Base-by-base conservation (phyloP, 2,113 vertebrate species). In the Colossoma macropomum region DNA sequence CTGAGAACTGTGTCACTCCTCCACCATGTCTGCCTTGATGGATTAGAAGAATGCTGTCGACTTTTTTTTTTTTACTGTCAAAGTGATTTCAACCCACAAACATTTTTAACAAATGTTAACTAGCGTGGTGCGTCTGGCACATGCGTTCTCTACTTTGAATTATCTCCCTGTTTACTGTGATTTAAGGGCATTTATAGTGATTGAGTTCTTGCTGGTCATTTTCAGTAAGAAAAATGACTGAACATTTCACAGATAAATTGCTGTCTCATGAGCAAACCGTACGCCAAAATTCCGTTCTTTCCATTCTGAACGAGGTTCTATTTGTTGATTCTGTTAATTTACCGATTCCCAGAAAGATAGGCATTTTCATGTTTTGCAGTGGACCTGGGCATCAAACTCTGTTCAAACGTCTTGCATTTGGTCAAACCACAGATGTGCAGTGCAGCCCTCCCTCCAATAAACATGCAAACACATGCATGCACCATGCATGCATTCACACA, bases 321-420 rank as follows among this genome's bases (percentile, higher is more conserved):
- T 50, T 75, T 54, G 38, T 82, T 68, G 68, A 56, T 85, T 69
- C 52, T 74, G 56, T 82, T n/a, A 78, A 71, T 86, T 77, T 84
- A 79, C 82, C 76, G 66, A 77, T 85, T 89, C 38, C 48, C 54
- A 81, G 32, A 77, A 32, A 11, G 41, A 9, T 45, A 11, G 1
- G 41, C 10, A 45, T 45, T 45, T 77, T 32, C 27, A n/a, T 45
- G 27, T 48, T 81, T 56, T 82, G 68, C 30, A n/a, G 62, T 87
- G 48, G 65, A 76, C 32, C 48, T 52, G 3, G 11, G 23, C 11
- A 30, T 38, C 34, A n/a, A n/a, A n/a, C 48, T 80, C 48, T 79
- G 76, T 76, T 78, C 80, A 86, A 87, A 79, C 86, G 84, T 70
- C 77, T 80, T 70, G 69, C 59, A 48, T 77, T 76, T 86, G 71